A percentile compares a stretch with the other conserved stretches of the same genome.
phyloP scores from a whole-genome alignment of 2,797 vertebrate genomes.

The Danio kyathit region DNA sequence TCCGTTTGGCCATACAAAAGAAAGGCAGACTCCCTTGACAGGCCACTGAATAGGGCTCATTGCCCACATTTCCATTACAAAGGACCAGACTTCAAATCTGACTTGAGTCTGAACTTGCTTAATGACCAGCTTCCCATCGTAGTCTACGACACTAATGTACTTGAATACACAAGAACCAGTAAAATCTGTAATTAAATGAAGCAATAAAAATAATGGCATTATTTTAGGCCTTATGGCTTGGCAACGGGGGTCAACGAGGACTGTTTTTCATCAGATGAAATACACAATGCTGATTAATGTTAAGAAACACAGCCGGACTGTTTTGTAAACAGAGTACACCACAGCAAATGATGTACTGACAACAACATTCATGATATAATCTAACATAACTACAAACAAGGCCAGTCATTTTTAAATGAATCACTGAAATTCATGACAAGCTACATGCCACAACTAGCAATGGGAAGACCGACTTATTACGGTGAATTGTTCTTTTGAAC shows the following conservation, averaged over 20 bases:
- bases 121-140: constrained; percentile 72
- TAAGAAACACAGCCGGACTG: constrained; percentile 48
- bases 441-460: neutral
- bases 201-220: neutral
- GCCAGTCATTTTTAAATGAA: neutral
- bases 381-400: neutral
- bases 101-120: constrained; percentile 79
- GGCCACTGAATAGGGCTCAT: constrained; percentile 74
- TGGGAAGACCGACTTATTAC: neutral
- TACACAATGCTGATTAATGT: neutral
- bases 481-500: too few species aligned
- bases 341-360: neutral
- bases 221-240: constrained; percentile 6
- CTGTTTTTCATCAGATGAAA: neutral
- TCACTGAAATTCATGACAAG: neutral
- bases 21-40: constrained; percentile 65
- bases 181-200: constrained; percentile 32
- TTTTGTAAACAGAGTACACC: constrained; percentile 64
- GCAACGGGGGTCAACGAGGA: neutral
- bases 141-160: constrained; percentile 68
- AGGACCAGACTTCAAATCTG: constrained; percentile 81
- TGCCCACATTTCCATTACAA: constrained; percentile 83
- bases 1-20: constrained; percentile 72
- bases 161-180: constrained; percentile 63
- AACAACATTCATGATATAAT: constrained; percentile 5